A percentile compares a stretch with the other conserved stretches of the same genome.
phyloP scores from a whole-genome alignment of 2,797 vertebrate genomes.

The Lindbergichthys nudifrons region DNA sequence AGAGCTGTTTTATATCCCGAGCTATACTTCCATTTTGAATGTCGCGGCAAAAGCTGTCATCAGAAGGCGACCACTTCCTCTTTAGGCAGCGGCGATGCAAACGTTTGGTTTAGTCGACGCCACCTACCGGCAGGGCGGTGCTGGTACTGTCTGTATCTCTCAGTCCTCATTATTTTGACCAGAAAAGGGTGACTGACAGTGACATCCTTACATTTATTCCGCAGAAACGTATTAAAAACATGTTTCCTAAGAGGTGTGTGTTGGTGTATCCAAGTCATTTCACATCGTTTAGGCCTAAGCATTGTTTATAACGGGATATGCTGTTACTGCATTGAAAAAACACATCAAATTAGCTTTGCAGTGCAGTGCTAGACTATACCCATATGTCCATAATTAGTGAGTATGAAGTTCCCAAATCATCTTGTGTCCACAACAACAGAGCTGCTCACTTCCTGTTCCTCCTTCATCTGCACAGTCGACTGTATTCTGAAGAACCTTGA shows the following conservation, averaged over 20 bases:
- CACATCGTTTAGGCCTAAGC: too few relatives aligned
- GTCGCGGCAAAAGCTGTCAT: slow-evolving; percentile 32
- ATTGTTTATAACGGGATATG: too few relatives aligned
- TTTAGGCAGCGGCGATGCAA: rapidly evolving
- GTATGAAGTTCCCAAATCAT: neutral
- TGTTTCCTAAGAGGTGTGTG: neutral
- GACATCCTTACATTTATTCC: neutral
- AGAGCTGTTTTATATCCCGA: neutral
- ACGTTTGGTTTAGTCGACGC: neutral
- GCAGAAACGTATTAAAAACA: neutral
- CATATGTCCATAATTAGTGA: neutral
- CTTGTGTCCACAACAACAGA: slow-evolving; percentile 8
- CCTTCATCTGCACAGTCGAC: neutral
- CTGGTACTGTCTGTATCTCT: neutral
- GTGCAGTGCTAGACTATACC: neutral
- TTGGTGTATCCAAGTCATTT: neutral
- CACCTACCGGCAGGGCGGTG: slow-evolving; percentile 16
- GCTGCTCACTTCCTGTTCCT: neutral
- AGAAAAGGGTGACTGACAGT: too few relatives aligned
- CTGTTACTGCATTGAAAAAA: neutral
- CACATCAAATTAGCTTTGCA: neutral
- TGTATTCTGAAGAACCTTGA: slow-evolving; percentile 23
- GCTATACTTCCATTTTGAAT: neutral
- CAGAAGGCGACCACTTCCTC: slow-evolving; percentile 11
- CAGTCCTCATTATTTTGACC: too few relatives aligned